Conservation (phyloP, 2,113 vertebrate species). For the Dendropsophus ebraccatus region DNA sequence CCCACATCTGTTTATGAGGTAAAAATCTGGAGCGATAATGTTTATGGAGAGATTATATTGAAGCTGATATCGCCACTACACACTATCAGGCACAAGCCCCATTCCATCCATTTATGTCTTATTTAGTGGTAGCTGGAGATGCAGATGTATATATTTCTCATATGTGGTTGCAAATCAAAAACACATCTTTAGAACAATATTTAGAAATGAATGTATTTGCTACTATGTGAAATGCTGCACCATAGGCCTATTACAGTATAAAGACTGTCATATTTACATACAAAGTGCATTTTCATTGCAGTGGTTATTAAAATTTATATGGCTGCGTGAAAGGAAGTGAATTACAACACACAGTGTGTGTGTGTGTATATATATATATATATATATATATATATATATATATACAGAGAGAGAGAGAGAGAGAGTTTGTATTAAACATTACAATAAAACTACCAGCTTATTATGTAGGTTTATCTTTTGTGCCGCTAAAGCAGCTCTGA, state of each 20-base stretch:
- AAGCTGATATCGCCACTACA: conserved; percentile 55
- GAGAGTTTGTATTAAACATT: no score
- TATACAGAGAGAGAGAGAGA: no score
- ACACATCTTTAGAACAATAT: conserved; percentile 16
- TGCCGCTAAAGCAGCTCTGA: no score
- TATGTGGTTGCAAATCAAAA: conserved; percentile 51
- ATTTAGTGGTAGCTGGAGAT: conserved; percentile 53
- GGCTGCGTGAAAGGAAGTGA: not conserved
- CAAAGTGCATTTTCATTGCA: conserved; percentile 7
- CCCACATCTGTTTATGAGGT: conserved; percentile 62
- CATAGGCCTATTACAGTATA: not conserved
- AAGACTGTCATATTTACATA: conserved; percentile 1
- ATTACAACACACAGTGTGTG: not conserved
- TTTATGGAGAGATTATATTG: conserved; percentile 61
- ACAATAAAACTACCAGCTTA: no score
- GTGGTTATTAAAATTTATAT: not conserved
- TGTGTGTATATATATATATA: not conserved
- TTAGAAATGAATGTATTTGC: conserved; percentile 15
- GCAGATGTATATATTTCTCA: conserved; percentile 44
- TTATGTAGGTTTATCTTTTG: no score
- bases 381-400: not conserved
- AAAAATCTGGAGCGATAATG: conserved; percentile 58
- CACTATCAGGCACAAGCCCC: conserved; percentile 59
- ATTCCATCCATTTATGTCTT: conserved; percentile 48
- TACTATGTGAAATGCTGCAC: not conserved